Conservation (phyloP, 2,797 vertebrate species). For the Carapus acus region DNA sequence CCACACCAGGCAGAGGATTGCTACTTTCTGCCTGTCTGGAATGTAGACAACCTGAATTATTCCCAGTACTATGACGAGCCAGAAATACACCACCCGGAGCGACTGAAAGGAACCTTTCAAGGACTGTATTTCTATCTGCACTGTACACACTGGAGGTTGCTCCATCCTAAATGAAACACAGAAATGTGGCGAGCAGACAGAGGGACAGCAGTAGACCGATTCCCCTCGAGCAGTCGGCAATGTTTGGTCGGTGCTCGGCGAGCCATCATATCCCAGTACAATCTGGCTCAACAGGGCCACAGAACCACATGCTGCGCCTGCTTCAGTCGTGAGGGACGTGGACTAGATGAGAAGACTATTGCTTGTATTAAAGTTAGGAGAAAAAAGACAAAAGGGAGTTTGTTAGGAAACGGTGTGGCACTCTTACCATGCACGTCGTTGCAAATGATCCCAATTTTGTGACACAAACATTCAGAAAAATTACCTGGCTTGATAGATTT, state of each 20-base stretch:
- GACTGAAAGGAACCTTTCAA: constrained; percentile 20
- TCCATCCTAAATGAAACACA: constrained; percentile 40
- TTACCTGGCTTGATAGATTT: constrained; percentile 22
- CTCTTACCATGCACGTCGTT: too few relatives aligned
- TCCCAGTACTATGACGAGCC: constrained; percentile 34
- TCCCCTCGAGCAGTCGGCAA: constrained; percentile 26
- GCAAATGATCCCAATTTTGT: constrained; percentile 6
- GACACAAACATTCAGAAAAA: background rate
- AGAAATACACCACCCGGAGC: constrained; percentile 28
- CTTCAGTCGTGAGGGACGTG: constrained; percentile 23
- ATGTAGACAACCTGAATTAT: constrained; percentile 59
- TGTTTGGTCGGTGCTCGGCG: constrained; percentile 8
- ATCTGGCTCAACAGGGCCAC: constrained; percentile 21
- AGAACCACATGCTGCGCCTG: constrained; percentile 14
- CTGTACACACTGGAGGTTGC: constrained; percentile 14
- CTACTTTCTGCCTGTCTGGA: constrained; percentile 52
- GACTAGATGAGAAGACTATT: constrained; percentile 12
- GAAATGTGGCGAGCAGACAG: constrained; percentile 1
- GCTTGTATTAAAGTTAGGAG: constrained; percentile 26
- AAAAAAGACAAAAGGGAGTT: constrained; percentile 3
- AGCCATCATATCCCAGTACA: constrained; percentile 26
- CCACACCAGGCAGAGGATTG: constrained; percentile 33
- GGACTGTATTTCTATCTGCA: constrained; percentile 29
- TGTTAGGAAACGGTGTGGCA: constrained; percentile 8
- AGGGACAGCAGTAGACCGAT: constrained; percentile 23